phyloP scores from a whole-genome alignment of 2,113 vertebrate genomes.

The Archilochus colubris region DNA sequence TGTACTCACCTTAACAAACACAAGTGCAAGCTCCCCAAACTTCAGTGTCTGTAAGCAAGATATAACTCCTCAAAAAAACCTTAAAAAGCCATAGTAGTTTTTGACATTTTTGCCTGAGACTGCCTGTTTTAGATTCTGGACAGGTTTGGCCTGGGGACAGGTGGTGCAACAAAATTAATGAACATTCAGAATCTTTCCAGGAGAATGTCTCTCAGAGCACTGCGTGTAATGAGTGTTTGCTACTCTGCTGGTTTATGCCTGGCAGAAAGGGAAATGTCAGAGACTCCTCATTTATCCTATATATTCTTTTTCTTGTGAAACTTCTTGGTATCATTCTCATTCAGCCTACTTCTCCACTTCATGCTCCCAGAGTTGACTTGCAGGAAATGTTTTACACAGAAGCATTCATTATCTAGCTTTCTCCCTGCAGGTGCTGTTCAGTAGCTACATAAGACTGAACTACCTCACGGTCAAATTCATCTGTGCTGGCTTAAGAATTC shows the following conservation, averaged over 20 bases:
- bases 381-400: neutral
- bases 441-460: neutral
- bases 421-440: neutral
- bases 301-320: neutral
- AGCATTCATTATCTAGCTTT: neutral
- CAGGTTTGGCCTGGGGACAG: neutral
- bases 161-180: conserved; percentile 1
- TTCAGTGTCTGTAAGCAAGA: neutral
- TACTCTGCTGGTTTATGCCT: neutral
- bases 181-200: neutral
- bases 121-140: conserved; percentile 41
- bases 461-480: neutral
- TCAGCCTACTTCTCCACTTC: neutral
- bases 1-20: neutral
- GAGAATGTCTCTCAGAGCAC: neutral
- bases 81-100: neutral
- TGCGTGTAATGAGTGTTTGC: conserved; percentile 7
- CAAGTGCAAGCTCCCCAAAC: neutral
- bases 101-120: neutral
- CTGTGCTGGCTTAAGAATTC: neutral
- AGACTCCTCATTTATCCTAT: neutral
- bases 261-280: neutral
- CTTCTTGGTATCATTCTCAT: neutral
- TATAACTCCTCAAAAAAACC: neutral
- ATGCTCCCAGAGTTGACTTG: neutral